Evolutionary conservation across 2,888 invertebrate species (phyloP).

Genomic region (Octonoba sinensis): DNA sequence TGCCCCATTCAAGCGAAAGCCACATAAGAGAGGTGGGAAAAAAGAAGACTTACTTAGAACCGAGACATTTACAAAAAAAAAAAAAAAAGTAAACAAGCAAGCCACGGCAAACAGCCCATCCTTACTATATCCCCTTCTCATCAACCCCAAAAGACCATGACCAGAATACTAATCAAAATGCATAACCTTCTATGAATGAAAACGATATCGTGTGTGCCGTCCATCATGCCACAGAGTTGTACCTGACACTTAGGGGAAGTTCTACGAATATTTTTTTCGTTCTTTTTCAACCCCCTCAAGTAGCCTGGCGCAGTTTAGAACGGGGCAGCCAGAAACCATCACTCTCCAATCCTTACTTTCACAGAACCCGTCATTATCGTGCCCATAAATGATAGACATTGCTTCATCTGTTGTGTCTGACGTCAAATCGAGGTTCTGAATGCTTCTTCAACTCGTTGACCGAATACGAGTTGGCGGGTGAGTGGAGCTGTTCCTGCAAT

Average conservation of each 20-base stretch:
- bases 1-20: conserved; percentile 32
- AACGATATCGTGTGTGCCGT: conserved; percentile 25
- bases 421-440: conserved; percentile 32
- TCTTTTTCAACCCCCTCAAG: conserved; percentile 3
- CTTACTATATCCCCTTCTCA: conserved; percentile 40
- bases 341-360: conserved; percentile 4
- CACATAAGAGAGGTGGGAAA: conserved; percentile 12
- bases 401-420: conserved; percentile 41
- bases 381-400: conserved; percentile 29
- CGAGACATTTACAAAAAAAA: no score
- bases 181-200: conserved; percentile 32
- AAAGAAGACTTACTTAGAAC: conserved; percentile 2
- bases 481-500: no score
- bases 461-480: no score
- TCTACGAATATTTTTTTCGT: conserved; percentile 17
- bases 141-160: conserved; percentile 15
- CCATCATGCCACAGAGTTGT: conserved; percentile 20
- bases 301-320: no score
- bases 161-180: conserved; percentile 40
- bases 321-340: conserved; percentile 21
- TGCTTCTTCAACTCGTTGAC: conserved; percentile 23
- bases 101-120: background rate
- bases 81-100: no score
- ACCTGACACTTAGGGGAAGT: conserved; percentile 37
- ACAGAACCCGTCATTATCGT: conserved; percentile 24